Evolutionary conservation across 2,113 vertebrate species (phyloP).

Genomic region (Glaucomys volans): DNA sequence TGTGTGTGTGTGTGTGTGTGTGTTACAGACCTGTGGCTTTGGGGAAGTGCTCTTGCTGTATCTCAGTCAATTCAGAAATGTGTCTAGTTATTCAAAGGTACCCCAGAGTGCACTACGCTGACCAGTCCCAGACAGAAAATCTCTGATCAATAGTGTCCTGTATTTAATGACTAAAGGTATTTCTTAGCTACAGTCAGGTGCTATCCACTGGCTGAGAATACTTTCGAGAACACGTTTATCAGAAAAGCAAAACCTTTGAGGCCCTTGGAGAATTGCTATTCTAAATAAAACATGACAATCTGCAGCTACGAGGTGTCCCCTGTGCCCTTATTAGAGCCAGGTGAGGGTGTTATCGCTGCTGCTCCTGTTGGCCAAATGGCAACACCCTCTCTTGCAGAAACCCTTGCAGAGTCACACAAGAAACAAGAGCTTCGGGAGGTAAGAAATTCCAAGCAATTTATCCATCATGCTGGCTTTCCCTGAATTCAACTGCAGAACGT

Average conservation of each 20-base stretch:
- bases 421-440: background rate
- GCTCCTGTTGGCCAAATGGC: background rate
- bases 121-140: background rate
- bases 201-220: background rate
- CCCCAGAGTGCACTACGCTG: background rate
- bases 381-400: background rate
- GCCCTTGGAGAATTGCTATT: background rate
- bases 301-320: background rate
- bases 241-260: background rate
- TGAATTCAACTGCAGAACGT: background rate
- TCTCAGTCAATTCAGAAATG: background rate
- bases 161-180: background rate
- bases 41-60: background rate
- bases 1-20: too few species aligned
- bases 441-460: background rate
- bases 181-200: background rate
- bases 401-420: background rate
- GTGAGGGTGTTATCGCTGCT: accelerated
- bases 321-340: background rate
- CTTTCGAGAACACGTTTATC: background rate
- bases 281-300: background rate
- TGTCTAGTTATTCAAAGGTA: background rate
- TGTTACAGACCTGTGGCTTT: background rate
- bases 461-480: background rate
- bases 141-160: background rate